Percentiles rank a stretch among this genome's conserved stretches.
Evolutionary conservation across 1,140 invertebrate species (phyloP).

Genomic region (Anoplolepis gracilipes): DNA sequence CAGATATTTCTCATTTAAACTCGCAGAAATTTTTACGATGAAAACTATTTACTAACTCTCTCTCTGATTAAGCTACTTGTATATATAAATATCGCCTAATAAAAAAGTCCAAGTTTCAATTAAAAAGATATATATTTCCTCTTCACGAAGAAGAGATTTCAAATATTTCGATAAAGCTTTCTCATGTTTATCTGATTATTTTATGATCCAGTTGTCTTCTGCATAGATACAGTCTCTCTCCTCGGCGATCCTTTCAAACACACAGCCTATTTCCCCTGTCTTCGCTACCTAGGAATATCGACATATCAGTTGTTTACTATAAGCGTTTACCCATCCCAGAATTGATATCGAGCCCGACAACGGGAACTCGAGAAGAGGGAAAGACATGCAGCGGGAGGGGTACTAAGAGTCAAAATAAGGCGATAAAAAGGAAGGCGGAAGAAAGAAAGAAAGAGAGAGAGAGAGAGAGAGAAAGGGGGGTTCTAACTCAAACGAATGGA

Average conservation of each 20-base stretch:
- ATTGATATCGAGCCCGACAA: conserved; percentile 36
- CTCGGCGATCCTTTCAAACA: conserved; percentile 35
- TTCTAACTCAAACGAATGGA: neutral
- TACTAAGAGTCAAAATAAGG: conserved; percentile 7
- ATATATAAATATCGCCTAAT: neutral
- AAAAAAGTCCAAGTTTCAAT: neutral
- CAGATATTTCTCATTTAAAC: neutral
- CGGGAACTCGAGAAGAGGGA: neutral
- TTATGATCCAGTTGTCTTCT: conserved; percentile 23
- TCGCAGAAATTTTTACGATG: neutral
- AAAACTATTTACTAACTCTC: neutral
- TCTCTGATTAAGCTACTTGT: neutral
- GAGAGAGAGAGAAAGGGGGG: neutral
- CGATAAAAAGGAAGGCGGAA: neutral
- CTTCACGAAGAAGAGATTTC: neutral
- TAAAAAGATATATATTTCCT: neutral
- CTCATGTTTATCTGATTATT: conserved; percentile 8
- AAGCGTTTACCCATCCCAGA: conserved; percentile 43
- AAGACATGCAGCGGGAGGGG: neutral
- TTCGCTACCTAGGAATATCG: conserved; percentile 52
- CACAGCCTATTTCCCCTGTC: conserved; percentile 53
- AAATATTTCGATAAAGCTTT: conserved; percentile 24
- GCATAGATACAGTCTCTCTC: neutral
- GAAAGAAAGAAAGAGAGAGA: neutral
- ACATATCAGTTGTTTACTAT: conserved; percentile 57